Base-by-base conservation (phyloP, 2,888 invertebrate genomes). In the Andrena dorsata region DNA sequence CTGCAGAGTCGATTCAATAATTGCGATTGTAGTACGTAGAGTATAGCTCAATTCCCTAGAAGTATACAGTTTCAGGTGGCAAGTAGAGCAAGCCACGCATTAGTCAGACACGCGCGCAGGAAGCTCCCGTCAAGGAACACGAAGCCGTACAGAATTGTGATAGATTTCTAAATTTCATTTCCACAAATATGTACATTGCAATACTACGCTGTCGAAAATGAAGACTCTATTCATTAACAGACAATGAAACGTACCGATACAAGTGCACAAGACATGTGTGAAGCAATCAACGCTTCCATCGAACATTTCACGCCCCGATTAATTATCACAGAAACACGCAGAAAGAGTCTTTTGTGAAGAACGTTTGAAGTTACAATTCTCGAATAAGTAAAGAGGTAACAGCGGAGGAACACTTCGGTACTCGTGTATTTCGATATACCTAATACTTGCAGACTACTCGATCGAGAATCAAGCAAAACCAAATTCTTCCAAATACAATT, bases 21-120 rank as follows among this genome's bases (percentile, higher is more conserved):
- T 56, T 10, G 3, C 4, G 8, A 20, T 26, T 20, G 0, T 20
- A 51, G 20, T 2, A 8, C n/a, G 51, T 20, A 51, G 20, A 20
- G 51, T 20, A 8, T 0, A 41, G 41, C 20, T n/a, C 7, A 20
- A 51, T 56, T 56, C 23, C 0, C 23, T 23, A 23, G 26, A 56
- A 0, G 4, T 26, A 13, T 26, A 56, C 56, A 20, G 51, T 23
- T 13, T 56, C 26, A 26, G 32, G 2, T 32, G 61, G 20, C 58
- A 28, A 70, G 70, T 60, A 60, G 70, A 41, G 5, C 20, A 58
- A 28, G 41, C 20, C 16, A 1, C 58, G 28, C 2, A 41, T 70
- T 41, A 41, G 58, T 70, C 70, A 41, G 70, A 41, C 70, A 41
- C 70, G 56, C 56, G 23, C n/a, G 16, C 26, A 41, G 13, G 4